Percentiles rank a stretch among this genome's conserved stretches.
phyloP scores from a whole-genome alignment of 2,797 vertebrate genomes.

The Parotocinclus haroldoi region DNA sequence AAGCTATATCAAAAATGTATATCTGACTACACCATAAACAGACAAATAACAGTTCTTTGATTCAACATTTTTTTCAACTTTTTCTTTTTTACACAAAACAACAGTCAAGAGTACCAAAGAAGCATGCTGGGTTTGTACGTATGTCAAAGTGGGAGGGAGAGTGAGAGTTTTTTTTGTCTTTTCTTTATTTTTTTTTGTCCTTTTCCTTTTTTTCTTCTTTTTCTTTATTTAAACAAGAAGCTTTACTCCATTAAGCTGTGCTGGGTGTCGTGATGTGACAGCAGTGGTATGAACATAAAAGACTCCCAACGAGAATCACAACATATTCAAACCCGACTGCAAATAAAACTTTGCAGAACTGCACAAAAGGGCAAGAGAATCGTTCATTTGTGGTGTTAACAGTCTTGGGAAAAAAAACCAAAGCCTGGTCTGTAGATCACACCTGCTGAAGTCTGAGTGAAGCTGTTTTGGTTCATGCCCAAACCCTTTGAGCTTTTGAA shows the following conservation, averaged over 20 bases:
- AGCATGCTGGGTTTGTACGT: conserved; percentile 89
- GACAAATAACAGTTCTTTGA: conserved; percentile 80
- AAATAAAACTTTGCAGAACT: conserved; percentile 79
- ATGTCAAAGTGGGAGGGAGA: conserved; percentile 67
- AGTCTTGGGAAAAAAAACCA: conserved; percentile 60
- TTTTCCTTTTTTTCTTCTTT: conserved; percentile 23
- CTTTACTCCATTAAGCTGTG: conserved; percentile 61
- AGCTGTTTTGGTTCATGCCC: conserved; percentile 46
- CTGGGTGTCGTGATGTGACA: conserved; percentile 64
- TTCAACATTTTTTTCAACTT: conserved; percentile 65
- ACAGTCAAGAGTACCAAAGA: conserved; percentile 93
- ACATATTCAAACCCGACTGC: conserved; percentile 70
- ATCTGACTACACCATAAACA: conserved; percentile 87
- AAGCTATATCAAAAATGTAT: conserved; percentile 78
- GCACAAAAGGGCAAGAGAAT: conserved; percentile 55
- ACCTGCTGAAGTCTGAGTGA: conserved; percentile 33
- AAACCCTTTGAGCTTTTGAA: conserved; percentile 50
- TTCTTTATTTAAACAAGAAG: conserved; percentile 51
- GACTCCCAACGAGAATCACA: conserved; percentile 67
- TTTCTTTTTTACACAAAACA: conserved; percentile 80
- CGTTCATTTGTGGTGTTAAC: conserved; percentile 64
- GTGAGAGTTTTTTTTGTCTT: conserved; percentile 49
- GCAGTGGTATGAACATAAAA: conserved; percentile 64
- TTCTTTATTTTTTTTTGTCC: conserved; percentile 41
- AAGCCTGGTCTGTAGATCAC: conserved; percentile 48